Evolutionary conservation across 35 echinoderm and acorn worm genomes (phyloP).

Genomic region (Diadema setosum): DNA sequence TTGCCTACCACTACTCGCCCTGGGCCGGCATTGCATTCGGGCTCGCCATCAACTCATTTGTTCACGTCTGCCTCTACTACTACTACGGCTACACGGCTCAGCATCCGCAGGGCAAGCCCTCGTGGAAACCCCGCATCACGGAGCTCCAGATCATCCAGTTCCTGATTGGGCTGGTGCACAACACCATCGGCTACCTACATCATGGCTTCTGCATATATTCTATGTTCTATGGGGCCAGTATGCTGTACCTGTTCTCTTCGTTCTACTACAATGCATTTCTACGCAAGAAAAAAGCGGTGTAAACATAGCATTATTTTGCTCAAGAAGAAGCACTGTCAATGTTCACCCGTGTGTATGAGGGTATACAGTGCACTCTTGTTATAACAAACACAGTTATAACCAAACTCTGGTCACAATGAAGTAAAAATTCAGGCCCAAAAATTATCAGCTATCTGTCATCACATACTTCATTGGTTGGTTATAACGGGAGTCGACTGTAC

Average conservation of each 20-base stretch:
- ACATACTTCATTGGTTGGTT: too few relatives aligned
- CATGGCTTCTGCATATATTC: conserved; percentile 87
- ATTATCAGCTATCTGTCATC: too few relatives aligned
- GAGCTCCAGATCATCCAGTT: conserved; percentile 87
- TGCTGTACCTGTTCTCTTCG: conserved; percentile 80
- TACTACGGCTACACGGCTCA: conserved; percentile 84
- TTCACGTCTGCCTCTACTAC: conserved; percentile 90
- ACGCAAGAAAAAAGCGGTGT: background rate
- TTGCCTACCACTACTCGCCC: conserved; percentile 67
- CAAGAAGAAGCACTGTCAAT: too few relatives aligned
- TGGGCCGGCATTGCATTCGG: conserved; percentile 82
- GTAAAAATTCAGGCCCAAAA: too few relatives aligned
- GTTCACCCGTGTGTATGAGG: too few relatives aligned
- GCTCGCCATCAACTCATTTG: conserved; percentile 74
- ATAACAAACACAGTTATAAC: too few relatives aligned
- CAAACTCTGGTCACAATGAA: too few relatives aligned
- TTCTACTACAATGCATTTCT: conserved; percentile 67
- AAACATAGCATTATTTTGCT: too few relatives aligned
- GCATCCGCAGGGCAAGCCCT: conserved; percentile 16
- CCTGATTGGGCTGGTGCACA: conserved; percentile 71
- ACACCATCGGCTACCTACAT: conserved; percentile 53
- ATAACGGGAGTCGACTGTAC: too few relatives aligned
- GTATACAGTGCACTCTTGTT: too few relatives aligned
- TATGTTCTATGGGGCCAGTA: conserved; percentile 61
- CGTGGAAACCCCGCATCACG: conserved; percentile 87